Evolutionary conservation across 2,888 invertebrate species (phyloP).

Genomic region (Orchestes rusci): DNA sequence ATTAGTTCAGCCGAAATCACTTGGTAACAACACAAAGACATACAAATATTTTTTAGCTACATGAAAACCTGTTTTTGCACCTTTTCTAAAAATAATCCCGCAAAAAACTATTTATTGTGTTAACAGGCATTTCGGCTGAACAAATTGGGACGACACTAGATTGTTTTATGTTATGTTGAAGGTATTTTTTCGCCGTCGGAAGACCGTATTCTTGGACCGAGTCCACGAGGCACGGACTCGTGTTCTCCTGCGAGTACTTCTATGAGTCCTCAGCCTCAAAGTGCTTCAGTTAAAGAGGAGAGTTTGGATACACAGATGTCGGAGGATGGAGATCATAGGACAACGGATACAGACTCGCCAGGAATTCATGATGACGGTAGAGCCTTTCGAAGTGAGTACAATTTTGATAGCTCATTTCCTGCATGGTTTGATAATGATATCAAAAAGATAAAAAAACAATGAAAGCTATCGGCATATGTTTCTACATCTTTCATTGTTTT

Average conservation of each 20-base stretch:
- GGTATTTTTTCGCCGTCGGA: slow-evolving; percentile 43
- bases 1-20: neutral
- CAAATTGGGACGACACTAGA: neutral
- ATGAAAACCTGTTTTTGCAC: too few species aligned
- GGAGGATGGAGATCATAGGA: slow-evolving; percentile 50
- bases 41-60: too few species aligned
- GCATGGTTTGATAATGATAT: neutral
- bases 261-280: slow-evolving; percentile 45
- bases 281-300: slow-evolving; percentile 45
- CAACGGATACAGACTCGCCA: slow-evolving; percentile 39
- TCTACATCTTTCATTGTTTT: too few species aligned
- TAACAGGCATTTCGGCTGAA: too few species aligned
- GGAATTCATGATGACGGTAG: slow-evolving; percentile 44
- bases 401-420: neutral
- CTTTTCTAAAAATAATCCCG: too few species aligned
- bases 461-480: too few species aligned
- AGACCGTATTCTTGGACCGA: slow-evolving; percentile 42
- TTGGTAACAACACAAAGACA: too few species aligned
- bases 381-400: slow-evolving; percentile 54
- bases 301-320: slow-evolving; percentile 53
- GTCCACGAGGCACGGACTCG: slow-evolving; percentile 50
- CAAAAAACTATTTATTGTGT: too few species aligned
- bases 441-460: too few species aligned
- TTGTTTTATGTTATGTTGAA: slow-evolving; percentile 1
- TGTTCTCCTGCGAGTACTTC: slow-evolving; percentile 57